Base-by-base conservation (phyloP, 2,113 vertebrate genomes). In the Solenodon paradoxus region DNA sequence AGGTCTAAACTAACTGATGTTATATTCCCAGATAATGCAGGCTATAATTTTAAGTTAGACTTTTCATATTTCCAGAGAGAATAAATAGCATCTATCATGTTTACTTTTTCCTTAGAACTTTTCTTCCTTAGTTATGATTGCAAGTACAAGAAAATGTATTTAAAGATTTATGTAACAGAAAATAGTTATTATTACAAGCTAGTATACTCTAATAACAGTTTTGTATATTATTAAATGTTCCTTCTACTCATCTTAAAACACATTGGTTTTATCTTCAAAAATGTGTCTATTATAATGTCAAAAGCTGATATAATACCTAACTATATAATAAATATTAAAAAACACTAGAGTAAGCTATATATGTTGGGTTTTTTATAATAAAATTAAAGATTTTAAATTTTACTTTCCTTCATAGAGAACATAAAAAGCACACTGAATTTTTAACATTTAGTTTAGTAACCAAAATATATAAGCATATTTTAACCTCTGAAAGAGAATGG, bases 21-120 rank as follows among this genome's bases (percentile, higher is more conserved):
- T 17, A 81, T 4, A 92, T 55, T 88, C 84, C 66, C 30, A 75
- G 66, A 84, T 30, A 81, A 66, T 20, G 80, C 35, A 89, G 69
- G 89, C 57, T 84, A 78, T 93, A 95, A 90, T 93, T 51, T 24
- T 59, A 90, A 97, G 79, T 90, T 75, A 55, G 28, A 82, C 17
- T 94, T 93, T 97, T 72, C 63, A 69, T 85, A 35, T 68, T 88
- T 49, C 17, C 17, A 8, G 26, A 79, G 16, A 16, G 10, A 80
- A 63, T 59, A 68, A 92, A 30, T 93, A 55, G 1, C 11, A 35
- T 78, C 19, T 74, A 80, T 30, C 74, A 78, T 85, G 40, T 81
- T 95, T 88, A 64, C 24, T 78, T 88, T 61, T 57, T 49, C 12
- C 55, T n/a, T 66, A 80, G 13, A 95, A 40, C 20, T 53, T n/a